Evolutionary conservation across 2,797 vertebrate genomes (phyloP), one percentile per base, ranked within the genome.

Genomic region (Fistularia tabacaria): DNA sequence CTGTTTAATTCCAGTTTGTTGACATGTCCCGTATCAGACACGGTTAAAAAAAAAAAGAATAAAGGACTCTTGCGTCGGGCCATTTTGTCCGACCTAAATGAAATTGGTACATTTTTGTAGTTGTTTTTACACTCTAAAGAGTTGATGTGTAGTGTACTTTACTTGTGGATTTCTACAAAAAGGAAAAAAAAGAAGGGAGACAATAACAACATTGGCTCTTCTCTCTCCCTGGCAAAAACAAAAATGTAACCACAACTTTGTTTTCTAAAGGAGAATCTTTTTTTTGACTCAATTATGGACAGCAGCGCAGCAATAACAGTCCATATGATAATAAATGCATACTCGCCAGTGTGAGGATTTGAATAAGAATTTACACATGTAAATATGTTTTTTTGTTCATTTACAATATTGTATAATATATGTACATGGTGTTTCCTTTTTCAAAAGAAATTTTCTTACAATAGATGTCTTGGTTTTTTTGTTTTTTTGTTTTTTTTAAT

Each of bases 241-340:
- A 80, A 73, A 84, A 82, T 75, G 85, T 85, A 80, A 90, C 81
- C 68, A 86, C 73, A 80, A 81, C 71, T 82, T 69, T 56, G 89
- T 89, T 90, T 90, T 10, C 73, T 87, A 89, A 88, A 81, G 57
- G 61, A 79, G 57, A 88, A 86, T 83, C 59, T 83, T 90, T 94
- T 92, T 90, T 89, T 92, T 86, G n/a, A 38, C 36, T 25, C 25
- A 90, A 88, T 71, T 73, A 85, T 87, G 84, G 84, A 90, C 88
- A 87, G 86, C 73, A 80, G 91, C 85, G 87, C 92, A 96, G 95
- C 96, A 98, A 97, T 98, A 97, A 95, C 87, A 87, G 81, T 89
- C 92, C 88, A 90, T 82, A 84, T 84, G 86, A 25, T 25, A 89
- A 81, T 70, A 90, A 84, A 86, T 77, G 79, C 82, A 85, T 91